Evolutionary conservation across 2,888 invertebrate genomes (phyloP), one percentile per base, ranked within the genome.

Genomic region (Tetheella fluctuosa): DNA sequence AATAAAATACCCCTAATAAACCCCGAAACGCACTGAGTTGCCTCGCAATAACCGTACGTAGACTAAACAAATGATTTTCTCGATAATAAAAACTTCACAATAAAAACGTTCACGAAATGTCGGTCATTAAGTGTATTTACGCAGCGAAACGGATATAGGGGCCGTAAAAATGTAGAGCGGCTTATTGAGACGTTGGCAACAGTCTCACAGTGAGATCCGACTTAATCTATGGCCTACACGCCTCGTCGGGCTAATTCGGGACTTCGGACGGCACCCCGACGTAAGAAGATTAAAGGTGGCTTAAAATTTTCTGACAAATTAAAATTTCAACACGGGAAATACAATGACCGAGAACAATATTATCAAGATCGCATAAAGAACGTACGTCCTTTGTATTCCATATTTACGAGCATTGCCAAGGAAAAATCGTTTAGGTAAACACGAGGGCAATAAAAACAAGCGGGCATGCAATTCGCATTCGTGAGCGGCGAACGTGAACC

Each of bases 21-120:
- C 89, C 89, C 87, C 85, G 84, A 90, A 90, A 87, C 84, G 84
- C 85, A 88, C 81, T 79, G 84, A 83, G 79, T 79, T 80, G 85
- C 80, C 79, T 86, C 86, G 89, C 89, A 86, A 89, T 88, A 88
- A 87, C 88, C 87, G 86, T 91, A 90, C 84, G 91, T 89, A 91
- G 90, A 90, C 90, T 92, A 91, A 91, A 92, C 91, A 92, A 90
- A 91, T 89, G 89, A 90, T 89, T 88, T 88, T 90, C 88, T 82
- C 83, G 89, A 91, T 89, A 90, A 91, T 91, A 92, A 92, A 92
- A 91, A 90, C 89, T 90, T 91, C 85, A 91, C 90, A 90, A 91
- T 92, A 91, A 91, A 91, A 91, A 80, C 89, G 87, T 86, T 90
- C 89, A 90, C 90, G 85, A 89, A 90, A 91, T 91, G 91, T 90